These are phyloP conservation scores for Pomacea canaliculata DNA, from an alignment of 2,888 invertebrate species.

Conservation along the genomic window DNA sequence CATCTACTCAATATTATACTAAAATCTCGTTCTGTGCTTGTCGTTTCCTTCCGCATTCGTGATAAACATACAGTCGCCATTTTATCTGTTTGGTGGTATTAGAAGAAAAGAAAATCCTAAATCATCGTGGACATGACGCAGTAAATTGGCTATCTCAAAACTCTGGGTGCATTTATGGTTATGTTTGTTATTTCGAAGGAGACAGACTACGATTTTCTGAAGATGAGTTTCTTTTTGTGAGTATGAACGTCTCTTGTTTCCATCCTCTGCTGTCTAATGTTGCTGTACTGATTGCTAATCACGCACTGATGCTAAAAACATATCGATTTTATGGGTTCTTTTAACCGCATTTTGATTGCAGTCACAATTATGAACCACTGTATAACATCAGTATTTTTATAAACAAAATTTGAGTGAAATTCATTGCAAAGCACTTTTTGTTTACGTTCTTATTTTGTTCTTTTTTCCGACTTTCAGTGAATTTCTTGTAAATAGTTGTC, in stretches of 20 bases:
- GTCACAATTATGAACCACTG: no score
- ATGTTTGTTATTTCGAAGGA: no score
- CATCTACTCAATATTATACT: no score
- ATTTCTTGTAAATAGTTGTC: neutral
- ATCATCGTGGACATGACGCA: conserved; percentile 32
- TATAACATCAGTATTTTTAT: no score
- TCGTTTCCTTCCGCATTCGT: conserved; percentile 11
- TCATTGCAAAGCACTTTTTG: neutral
- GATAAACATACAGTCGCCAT: conserved; percentile 32
- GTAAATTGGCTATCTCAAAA: neutral
- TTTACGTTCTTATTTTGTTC: neutral
- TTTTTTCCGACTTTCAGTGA: neutral
- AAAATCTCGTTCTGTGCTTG: conserved; percentile 5
- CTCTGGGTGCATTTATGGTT: no score
- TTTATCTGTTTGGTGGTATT: conserved; percentile 15
- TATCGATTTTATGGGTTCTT: no score
- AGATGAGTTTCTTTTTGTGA: conserved; percentile 53
- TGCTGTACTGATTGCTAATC: neutral
- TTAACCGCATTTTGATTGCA: no score
- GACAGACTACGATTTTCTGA: conserved; percentile 7
- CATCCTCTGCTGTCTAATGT: neutral
- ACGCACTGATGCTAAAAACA: no score
- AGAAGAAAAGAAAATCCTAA: conserved; percentile 28
- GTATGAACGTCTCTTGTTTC: conserved; percentile 20
- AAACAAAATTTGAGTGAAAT: no score